Conservation (phyloP, 2,113 vertebrate species). For the Eulemur macaco region DNA sequence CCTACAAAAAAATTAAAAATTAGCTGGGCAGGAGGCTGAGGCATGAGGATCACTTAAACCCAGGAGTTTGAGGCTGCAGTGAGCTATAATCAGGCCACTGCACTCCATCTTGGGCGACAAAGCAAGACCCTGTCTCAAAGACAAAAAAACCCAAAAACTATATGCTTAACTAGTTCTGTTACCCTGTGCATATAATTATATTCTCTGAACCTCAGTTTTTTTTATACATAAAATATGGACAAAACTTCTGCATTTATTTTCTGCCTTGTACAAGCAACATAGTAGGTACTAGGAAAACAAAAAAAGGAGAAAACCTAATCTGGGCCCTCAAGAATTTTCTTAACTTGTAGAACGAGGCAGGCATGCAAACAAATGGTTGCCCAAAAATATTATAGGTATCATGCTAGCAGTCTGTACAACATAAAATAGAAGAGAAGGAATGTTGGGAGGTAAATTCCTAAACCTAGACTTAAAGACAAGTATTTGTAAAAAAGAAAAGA, state of each 20-base stretch:
- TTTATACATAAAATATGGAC: background rate
- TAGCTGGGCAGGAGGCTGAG: background rate
- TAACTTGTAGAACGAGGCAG: background rate
- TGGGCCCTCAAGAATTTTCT: background rate
- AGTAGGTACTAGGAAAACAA: background rate
- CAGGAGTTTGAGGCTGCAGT: background rate
- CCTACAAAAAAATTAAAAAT: background rate
- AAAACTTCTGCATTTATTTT: background rate
- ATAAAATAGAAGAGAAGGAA: background rate
- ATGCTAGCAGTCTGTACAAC: background rate
- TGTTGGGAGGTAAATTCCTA: background rate
- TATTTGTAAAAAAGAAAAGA: background rate
- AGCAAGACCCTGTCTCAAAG: background rate
- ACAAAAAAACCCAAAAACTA: background rate
- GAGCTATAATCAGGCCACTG: background rate
- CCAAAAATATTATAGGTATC: background rate
- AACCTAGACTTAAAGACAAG: background rate
- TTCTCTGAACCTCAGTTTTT: background rate
- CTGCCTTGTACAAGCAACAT: background rate
- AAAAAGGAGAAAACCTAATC: background rate
- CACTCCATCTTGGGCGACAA: background rate
- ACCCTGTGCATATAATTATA: background rate
- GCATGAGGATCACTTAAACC: background rate
- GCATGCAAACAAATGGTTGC: background rate
- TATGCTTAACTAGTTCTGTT: constrained; percentile 16